Percentiles rank a stretch among this genome's conserved stretches.
Conservation (phyloP, 2,113 vertebrate genomes). For the Larimichthys polyactis region DNA sequence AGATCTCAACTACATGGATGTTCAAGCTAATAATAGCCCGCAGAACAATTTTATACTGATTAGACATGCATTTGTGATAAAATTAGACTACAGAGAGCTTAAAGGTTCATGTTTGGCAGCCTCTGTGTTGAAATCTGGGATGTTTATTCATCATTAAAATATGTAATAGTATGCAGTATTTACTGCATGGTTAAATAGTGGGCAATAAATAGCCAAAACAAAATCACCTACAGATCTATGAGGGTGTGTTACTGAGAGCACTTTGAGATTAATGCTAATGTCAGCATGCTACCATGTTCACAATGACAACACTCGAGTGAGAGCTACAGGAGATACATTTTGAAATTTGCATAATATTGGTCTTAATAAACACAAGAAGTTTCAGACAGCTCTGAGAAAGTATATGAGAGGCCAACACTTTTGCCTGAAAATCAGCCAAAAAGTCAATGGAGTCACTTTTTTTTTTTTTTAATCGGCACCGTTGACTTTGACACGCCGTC, state of each 20-base stretch:
- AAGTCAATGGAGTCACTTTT: no score
- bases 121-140: not conserved
- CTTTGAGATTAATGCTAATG: not conserved
- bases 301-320: not conserved
- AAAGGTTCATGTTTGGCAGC: not conserved
- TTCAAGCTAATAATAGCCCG: not conserved
- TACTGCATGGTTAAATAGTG: not conserved
- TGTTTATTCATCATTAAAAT: not conserved
- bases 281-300: not conserved
- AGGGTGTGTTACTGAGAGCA: not conserved
- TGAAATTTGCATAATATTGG: not conserved
- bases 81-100: not conserved
- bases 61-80: not conserved
- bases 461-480: no score
- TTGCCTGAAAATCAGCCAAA: no score
- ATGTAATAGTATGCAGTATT: not conserved
- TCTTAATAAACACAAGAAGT: no score
- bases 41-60: not conserved
- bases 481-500: no score
- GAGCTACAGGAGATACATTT: not conserved
- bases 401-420: no score
- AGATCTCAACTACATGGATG: not conserved
- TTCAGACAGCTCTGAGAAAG: no score
- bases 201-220: not conserved
- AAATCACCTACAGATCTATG: not conserved